Base-by-base conservation (phyloP, 2,888 invertebrate species). In the Hydriomena furcata region DNA sequence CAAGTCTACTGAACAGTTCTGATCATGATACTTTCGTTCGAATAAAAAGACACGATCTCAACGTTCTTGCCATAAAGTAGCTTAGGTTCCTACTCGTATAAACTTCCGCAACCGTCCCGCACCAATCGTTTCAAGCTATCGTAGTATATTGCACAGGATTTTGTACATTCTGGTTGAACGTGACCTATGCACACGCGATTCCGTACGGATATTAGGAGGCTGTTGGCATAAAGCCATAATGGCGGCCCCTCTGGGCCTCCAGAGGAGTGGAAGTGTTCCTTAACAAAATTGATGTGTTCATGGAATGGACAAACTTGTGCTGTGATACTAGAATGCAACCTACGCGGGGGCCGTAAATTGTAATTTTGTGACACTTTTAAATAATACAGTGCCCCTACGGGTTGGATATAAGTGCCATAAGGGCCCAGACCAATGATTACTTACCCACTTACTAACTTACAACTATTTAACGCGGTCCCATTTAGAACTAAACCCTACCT, bases 201-300 rank as follows among this genome's bases (percentile, higher is more conserved):
- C 66, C 66, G 69, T 65, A 63, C 63, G 63, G 73, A 74, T 81
- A 78, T 79, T 82, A 79, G 73, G 75, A 73, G 71, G 76, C 71
- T 66, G 73, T 67, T 85, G 86, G 87, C 85, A 71, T 62, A 52
- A 57, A 65, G 85, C 86, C 86, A 86, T 83, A 82, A 82, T 77
- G 71, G 79, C 72, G 65, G 63, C 65, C 71, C 68, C 71, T 66
- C 71, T 75, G 72, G 73, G 71, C 70, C 72, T 71, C 71, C 55
- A 48, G 42, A 48, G 60, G 52, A 69, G 70, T 76, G 73, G 78
- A 76, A 77, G 73, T 72, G 68, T 68, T 77, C 67, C 67, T 79
- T 71, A 73, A 68, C 75, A 69, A 73, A 68, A 71, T 68, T 71
- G 79, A 81, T 81, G 70, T 78, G 79, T 82, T 81, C 80, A 82